A percentile compares a stretch with the other conserved stretches of the same genome.
Conservation (phyloP, 2,888 invertebrate species). For the Beris morrisii region DNA sequence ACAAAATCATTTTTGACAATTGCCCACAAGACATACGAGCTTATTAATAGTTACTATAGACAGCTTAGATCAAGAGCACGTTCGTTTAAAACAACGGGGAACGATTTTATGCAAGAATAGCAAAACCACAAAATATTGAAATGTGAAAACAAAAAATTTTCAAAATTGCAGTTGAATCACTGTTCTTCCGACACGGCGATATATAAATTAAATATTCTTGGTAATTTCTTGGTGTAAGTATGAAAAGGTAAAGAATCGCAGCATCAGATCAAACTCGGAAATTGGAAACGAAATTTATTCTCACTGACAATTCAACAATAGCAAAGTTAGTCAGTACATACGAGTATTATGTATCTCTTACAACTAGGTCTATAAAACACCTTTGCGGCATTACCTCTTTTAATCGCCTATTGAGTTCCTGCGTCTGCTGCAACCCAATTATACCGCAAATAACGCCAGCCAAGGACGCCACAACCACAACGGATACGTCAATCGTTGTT, state of each 20-base stretch:
- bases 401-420: conserved; percentile 49
- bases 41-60: too few relatives aligned
- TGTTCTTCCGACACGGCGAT: too few relatives aligned
- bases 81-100: too few relatives aligned
- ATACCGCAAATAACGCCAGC: conserved; percentile 53
- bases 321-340: not conserved
- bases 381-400: conserved; percentile 46
- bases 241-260: not conserved
- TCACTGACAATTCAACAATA: not conserved
- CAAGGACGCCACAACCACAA: conserved; percentile 51
- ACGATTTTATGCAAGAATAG: too few relatives aligned
- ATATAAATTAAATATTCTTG: too few relatives aligned
- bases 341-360: not conserved
- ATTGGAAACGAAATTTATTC: conserved; percentile 29
- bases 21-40: too few relatives aligned
- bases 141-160: too few relatives aligned
- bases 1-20: too few relatives aligned
- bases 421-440: conserved; percentile 49
- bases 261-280: conserved; percentile 20
- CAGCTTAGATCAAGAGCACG: too few relatives aligned
- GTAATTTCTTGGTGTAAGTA: not conserved
- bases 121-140: too few relatives aligned
- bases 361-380: too few relatives aligned
- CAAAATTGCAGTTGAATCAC: too few relatives aligned
- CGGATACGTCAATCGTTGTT: conserved; percentile 54